Conservation (phyloP, 2,797 vertebrate genomes). For the Gymnoscopelus microlampas region DNA sequence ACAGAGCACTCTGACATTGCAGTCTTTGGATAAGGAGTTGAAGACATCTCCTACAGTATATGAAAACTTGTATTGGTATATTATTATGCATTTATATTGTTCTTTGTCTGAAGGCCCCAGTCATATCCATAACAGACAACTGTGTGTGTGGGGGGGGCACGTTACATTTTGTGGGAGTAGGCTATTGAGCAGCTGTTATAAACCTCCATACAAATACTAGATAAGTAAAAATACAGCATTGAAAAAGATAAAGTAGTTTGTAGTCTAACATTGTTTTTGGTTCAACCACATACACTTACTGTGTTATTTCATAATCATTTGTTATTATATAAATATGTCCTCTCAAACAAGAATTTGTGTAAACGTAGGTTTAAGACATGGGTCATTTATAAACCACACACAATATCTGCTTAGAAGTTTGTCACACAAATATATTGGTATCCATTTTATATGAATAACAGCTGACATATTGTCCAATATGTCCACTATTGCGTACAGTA, state of each 20-base stretch:
- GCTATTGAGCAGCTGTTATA: constrained; percentile 36
- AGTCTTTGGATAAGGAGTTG: background rate
- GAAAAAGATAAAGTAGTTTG: constrained; percentile 22
- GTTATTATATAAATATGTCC: constrained; percentile 26
- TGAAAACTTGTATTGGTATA: background rate
- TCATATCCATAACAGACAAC: constrained; percentile 51
- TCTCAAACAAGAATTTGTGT: constrained; percentile 11
- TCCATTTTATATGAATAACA: constrained; percentile 20
- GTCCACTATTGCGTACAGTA: background rate
- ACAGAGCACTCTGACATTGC: background rate
- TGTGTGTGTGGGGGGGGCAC: constrained; percentile 22
- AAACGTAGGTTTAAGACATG: constrained; percentile 28
- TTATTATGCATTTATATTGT: background rate
- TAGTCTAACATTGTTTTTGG: constrained; percentile 16
- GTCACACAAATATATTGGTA: constrained; percentile 34
- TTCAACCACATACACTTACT: constrained; percentile 31
- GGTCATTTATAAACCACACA: constrained; percentile 35
- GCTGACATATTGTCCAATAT: constrained; percentile 10
- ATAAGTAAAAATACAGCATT: constrained; percentile 42
- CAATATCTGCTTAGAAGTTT: constrained; percentile 23
- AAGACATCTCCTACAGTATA: background rate
- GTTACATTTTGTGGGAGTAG: constrained; percentile 25
- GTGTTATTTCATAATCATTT: constrained; percentile 40
- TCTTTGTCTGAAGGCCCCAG: constrained; percentile 37
- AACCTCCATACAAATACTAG: constrained; percentile 35